Base-by-base conservation (phyloP, 2,797 vertebrate species). In the Siniperca undulata region DNA sequence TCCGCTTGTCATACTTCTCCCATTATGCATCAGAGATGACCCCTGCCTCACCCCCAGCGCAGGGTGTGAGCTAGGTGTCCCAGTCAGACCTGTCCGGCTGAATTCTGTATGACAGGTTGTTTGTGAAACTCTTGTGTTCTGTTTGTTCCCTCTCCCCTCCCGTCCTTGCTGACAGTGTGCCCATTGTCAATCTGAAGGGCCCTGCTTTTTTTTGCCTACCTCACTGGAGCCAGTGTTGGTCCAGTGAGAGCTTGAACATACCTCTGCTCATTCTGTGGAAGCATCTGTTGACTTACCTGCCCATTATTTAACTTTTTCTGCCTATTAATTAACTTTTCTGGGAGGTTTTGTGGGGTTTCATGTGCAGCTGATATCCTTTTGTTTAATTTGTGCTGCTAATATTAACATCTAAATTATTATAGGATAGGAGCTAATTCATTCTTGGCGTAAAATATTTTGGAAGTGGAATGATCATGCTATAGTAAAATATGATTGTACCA, bases 41-140 rank as follows among this genome's bases (percentile, higher is more conserved):
- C 93, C 81, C 75, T 52, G 76, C 70, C 70, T 93, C 84, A 92
- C 88, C 91, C 76, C 42, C 3, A 55, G 62, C 24, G 20, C 83
- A 75, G 88, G 88, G 89, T 78, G 90, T 82, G 90, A 91, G 89
- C 86, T 38, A 74, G 82, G 73, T 56, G 82, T 90, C 87, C 85
- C 85, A 80, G 91, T 93, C 89, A 74, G 85, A 92, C 93, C 90
- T 94, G 94, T 95, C 93, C 92, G 76, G 73, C 86, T 93, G 91
- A 95, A 96, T 93, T 86, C 91, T 89, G 93, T 86, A 70, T 93
- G 94, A 94, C 92, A 95, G 91, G 87, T 94, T 96, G 94, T 95
- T 95, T 95, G 94, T 94, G 93, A 91, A 95, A 89, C 92, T 89
- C 91, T 90, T 87, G 87, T 84, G 92, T 86, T 83, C 76, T 94